These are phyloP conservation scores for Scaptomyza caliginosa DNA, from an alignment of 2,888 invertebrate genomes.

Conservation along the genomic window DNA sequence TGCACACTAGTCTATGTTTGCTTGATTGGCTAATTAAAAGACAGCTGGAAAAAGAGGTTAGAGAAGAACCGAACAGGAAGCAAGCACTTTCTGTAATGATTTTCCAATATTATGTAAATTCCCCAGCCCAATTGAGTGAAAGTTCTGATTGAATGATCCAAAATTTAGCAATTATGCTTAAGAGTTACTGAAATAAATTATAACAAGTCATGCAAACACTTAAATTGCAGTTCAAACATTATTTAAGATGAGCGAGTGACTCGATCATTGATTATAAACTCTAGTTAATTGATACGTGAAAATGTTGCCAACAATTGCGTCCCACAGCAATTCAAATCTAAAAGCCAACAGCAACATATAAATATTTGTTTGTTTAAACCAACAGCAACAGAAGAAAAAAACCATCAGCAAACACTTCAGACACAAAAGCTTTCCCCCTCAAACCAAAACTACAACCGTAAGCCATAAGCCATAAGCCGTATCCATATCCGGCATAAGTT, in stretches of 20 bases:
- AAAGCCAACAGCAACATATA: background rate
- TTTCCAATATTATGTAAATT: background rate
- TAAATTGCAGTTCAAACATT: constrained; percentile 3
- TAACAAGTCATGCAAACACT: constrained; percentile 23
- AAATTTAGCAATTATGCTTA: background rate
- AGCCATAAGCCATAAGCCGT: constrained; percentile 24
- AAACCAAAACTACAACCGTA: constrained; percentile 17
- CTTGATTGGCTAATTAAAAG: constrained; percentile 6
- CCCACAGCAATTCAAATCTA: too few species aligned
- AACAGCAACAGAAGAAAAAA: constrained; percentile 4
- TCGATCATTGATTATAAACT: background rate
- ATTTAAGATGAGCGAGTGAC: background rate
- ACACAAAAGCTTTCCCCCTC: constrained; percentile 28
- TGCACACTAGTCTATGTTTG: constrained; percentile 5
- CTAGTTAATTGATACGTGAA: constrained; percentile 19
- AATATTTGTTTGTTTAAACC: background rate
- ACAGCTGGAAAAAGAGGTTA: background rate
- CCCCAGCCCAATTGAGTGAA: background rate
- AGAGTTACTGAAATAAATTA: background rate
- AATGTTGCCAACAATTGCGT: background rate
- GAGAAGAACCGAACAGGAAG: constrained; percentile 4
- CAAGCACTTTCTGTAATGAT: background rate
- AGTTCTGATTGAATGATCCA: background rate
- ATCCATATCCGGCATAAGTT: constrained; percentile 49
- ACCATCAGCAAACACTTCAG: constrained; percentile 1